Evolutionary conservation across 2,797 vertebrate species (phyloP).

Genomic region (Gallirallus australis): DNA sequence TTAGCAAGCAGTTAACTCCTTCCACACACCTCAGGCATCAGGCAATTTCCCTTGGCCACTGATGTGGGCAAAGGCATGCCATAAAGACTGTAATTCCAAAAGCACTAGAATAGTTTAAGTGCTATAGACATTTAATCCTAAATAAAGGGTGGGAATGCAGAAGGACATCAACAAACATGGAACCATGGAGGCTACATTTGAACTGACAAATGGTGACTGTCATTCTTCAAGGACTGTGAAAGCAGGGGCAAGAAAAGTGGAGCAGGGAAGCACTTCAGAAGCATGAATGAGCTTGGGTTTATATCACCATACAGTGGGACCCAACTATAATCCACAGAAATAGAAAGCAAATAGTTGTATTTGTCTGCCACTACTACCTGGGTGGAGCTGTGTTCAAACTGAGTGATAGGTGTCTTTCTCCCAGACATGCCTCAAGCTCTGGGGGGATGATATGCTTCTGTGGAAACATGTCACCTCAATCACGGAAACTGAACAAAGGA

Average conservation of each 20-base stretch:
- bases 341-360: background rate
- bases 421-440: background rate
- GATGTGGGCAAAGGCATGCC: background rate
- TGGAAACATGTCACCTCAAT: background rate
- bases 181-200: rapidly evolving
- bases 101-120: background rate
- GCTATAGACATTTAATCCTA: background rate
- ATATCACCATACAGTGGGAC: background rate
- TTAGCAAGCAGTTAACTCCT: background rate
- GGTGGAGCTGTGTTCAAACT: background rate
- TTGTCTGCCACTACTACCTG: background rate
- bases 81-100: background rate
- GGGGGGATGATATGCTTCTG: background rate
- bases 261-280: background rate
- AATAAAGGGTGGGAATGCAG: background rate
- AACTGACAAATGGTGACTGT: background rate
- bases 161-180: background rate
- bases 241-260: background rate
- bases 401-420: background rate
- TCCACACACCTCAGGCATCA: background rate
- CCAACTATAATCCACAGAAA: background rate
- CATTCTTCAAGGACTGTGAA: background rate
- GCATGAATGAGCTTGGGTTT: background rate
- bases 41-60: background rate
- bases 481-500: background rate